These are phyloP conservation scores for Amphimedon queenslandica DNA, from an alignment of 37 sponge, comb jelly and placozoan genomes.

Conservation along the genomic window DNA sequence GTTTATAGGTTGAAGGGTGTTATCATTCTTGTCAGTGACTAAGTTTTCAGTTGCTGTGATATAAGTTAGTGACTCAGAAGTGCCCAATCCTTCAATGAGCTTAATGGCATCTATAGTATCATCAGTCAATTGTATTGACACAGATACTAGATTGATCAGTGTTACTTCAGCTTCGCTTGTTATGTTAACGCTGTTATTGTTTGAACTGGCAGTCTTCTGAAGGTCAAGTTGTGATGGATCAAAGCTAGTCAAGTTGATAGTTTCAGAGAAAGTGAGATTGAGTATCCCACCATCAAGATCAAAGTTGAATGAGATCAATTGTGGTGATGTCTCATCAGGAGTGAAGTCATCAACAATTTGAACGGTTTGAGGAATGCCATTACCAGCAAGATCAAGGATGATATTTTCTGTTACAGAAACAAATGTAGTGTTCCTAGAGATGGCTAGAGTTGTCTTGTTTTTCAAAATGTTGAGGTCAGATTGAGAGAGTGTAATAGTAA, in stretches of 20 bases:
- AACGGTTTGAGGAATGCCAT: constrained; percentile 55
- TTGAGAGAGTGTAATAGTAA: constrained; percentile 28
- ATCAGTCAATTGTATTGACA: constrained; percentile 38
- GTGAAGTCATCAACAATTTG: constrained; percentile 23
- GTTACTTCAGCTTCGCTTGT: constrained; percentile 27
- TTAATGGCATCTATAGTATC: constrained; percentile 53
- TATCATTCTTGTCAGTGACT: constrained; percentile 57
- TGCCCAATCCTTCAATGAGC: constrained; percentile 37
- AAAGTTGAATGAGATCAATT: constrained; percentile 41
- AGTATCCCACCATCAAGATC: constrained; percentile 71
- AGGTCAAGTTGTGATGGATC: constrained; percentile 42
- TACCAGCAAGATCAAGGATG: constrained; percentile 70
- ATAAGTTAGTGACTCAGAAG: constrained; percentile 31
- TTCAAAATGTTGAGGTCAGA: constrained; percentile 58
- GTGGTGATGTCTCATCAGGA: constrained; percentile 50
- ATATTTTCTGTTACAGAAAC: constrained; percentile 43
- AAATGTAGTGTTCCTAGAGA: constrained; percentile 42
- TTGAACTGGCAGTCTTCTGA: constrained; percentile 23
- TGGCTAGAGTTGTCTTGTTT: constrained; percentile 31
- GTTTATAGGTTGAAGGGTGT: constrained; percentile 29
- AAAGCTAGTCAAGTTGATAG: constrained; percentile 50
- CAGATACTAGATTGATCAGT: constrained; percentile 9
- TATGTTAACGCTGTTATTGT: constrained; percentile 19
- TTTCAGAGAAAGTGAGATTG: constrained; percentile 72
- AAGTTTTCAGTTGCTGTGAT: constrained; percentile 40